These are phyloP conservation scores for Tachypleus tridentatus DNA, from an alignment of 1,140 invertebrate genomes.

Conservation along the genomic window DNA sequence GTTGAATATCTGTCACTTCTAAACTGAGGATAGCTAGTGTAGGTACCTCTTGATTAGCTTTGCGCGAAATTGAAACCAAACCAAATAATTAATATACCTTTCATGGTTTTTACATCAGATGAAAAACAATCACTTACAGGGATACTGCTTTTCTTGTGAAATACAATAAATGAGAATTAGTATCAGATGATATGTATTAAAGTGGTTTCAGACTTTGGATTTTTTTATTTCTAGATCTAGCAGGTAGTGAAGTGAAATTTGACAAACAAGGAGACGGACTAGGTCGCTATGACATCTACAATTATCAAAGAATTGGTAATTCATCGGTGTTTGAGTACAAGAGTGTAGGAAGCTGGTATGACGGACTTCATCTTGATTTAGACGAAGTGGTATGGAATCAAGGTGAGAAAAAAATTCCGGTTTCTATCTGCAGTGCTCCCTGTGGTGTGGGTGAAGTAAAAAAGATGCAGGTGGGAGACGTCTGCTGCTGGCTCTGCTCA, in stretches of 20 bases:
- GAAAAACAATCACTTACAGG: no score
- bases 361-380: conserved; percentile 42
- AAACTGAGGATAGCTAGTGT: no score
- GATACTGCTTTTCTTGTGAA: no score
- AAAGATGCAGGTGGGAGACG: conserved; percentile 44
- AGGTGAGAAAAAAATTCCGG: conserved; percentile 33
- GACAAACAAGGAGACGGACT: conserved; percentile 53
- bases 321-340: conserved; percentile 21
- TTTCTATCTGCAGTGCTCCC: conserved; percentile 52
- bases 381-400: conserved; percentile 34
- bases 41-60: no score
- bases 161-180: no score
- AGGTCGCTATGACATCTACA: conserved; percentile 48
- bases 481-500: conserved; percentile 40
- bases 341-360: conserved; percentile 35
- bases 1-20: no score
- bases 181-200: no score
- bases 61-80: no score
- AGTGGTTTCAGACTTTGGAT: background rate
- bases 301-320: conserved; percentile 38
- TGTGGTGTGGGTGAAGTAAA: conserved; percentile 56
- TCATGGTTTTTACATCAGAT: no score
- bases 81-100: no score
- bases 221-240: conserved; percentile 40
- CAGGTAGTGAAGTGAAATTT: conserved; percentile 51